Conservation (phyloP, 2,888 invertebrate genomes). For the Acholoe squamosa region DNA sequence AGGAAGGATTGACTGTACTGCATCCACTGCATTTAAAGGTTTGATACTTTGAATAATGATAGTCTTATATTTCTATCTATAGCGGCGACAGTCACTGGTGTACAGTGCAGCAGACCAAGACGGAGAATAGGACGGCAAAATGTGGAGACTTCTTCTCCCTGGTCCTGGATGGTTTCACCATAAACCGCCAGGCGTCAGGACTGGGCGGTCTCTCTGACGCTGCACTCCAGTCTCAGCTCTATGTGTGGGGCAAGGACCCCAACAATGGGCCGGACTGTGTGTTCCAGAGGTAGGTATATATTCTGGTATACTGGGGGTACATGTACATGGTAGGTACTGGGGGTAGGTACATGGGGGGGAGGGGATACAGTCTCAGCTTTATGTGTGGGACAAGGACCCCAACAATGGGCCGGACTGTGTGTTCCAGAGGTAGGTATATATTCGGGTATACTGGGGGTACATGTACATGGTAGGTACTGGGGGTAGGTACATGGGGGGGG, state of each 20-base stretch:
- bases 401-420: conserved; percentile 61
- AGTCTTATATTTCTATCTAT: too few species aligned
- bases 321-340: too few species aligned
- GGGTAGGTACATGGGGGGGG: too few species aligned
- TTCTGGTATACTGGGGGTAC: too few species aligned
- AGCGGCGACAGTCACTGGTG: conserved; percentile 59
- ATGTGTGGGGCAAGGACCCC: conserved; percentile 26
- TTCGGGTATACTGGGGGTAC: too few species aligned
- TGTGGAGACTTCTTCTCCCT: conserved; percentile 57
- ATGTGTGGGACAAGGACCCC: conserved; percentile 24
- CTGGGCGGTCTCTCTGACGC: conserved; percentile 33
- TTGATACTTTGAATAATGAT: too few species aligned
- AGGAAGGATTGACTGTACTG: too few species aligned
- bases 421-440: conserved; percentile 55
- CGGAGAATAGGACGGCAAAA: conserved; percentile 47
- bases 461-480: too few species aligned
- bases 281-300: conserved; percentile 52
- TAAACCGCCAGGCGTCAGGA: conserved; percentile 43
- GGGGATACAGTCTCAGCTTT: conserved; percentile 57
- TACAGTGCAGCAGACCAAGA: not conserved
- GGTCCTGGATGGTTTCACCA: conserved; percentile 58
- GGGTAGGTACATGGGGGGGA: too few species aligned
- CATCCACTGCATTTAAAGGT: too few species aligned
- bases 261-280: conserved; percentile 61
- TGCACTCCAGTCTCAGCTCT: conserved; percentile 47